Evolutionary conservation across 2,113 vertebrate genomes (phyloP).

Genomic region (Seriola quinqueradiata): DNA sequence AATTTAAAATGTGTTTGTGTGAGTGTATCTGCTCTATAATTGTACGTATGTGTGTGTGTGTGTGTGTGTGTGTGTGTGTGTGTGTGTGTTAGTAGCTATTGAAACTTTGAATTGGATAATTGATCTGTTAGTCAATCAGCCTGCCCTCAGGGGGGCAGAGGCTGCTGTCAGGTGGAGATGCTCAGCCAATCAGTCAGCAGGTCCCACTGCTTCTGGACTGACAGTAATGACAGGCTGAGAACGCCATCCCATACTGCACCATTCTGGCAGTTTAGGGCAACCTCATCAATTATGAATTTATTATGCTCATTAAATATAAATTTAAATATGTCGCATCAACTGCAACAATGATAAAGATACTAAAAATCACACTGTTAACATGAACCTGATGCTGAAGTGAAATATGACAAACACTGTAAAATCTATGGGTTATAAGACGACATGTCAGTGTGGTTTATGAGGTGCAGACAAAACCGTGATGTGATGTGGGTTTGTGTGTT

Average conservation of each 20-base stretch:
- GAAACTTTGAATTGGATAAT: constrained; percentile 9
- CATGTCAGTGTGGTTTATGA: too few species aligned
- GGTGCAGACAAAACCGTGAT: too few species aligned
- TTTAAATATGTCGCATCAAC: too few species aligned
- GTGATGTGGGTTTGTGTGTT: too few species aligned
- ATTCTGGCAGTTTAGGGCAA: too few species aligned
- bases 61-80: background rate
- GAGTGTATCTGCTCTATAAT: background rate
- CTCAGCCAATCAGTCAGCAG: background rate
- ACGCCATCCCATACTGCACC: background rate
- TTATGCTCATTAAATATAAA: too few species aligned
- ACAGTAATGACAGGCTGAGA: background rate
- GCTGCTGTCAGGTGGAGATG: background rate
- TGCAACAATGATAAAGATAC: too few species aligned
- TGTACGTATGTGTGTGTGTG: background rate
- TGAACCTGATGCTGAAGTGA: too few species aligned
- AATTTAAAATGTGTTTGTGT: background rate
- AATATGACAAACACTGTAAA: too few species aligned
- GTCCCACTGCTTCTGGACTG: background rate
- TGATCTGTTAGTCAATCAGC: background rate
- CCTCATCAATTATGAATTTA: background rate
- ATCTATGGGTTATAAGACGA: too few species aligned
- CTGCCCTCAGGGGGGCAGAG: background rate
- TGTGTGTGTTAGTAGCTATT: background rate
- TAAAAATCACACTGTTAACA: too few species aligned